Conservation (phyloP, 2,113 vertebrate species). For the Petrocephalus zakoni region DNA sequence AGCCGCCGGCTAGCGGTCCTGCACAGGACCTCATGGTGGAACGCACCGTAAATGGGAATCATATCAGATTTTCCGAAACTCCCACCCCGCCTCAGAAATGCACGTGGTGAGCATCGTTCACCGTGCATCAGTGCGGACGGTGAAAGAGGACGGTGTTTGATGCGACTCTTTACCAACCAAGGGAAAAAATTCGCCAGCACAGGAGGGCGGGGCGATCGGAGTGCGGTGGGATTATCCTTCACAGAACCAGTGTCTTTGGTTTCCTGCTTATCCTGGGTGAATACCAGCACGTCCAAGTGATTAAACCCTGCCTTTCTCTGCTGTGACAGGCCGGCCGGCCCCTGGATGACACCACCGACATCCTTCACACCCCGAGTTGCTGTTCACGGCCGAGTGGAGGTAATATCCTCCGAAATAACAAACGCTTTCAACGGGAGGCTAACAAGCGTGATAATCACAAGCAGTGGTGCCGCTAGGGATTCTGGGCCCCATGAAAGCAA, state of each 20-base stretch:
- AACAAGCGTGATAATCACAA: not conserved
- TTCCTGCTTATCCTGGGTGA: not conserved
- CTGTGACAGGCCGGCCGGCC: not conserved
- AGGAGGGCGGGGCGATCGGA: not conserved
- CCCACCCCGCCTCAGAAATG: not conserved
- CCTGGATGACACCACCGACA: not conserved
- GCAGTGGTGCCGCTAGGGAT: not conserved
- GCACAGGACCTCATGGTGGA: not conserved
- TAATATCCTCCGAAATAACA: not conserved
- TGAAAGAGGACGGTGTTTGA: not conserved
- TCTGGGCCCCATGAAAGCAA: not conserved
- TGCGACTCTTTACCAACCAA: not conserved
- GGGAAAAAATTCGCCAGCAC: not conserved
- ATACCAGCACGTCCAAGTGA: not conserved
- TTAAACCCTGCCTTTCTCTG: not conserved
- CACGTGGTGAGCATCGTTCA: not conserved
- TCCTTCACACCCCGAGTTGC: not conserved
- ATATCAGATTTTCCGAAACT: not conserved
- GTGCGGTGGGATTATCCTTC: not conserved
- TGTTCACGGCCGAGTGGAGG: not conserved
- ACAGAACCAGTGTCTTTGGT: not conserved
- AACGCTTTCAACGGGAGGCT: not conserved
- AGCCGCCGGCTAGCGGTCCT: not conserved
- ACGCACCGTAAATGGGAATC: not conserved
- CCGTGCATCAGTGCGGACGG: not conserved